Conservation (phyloP, 2,888 invertebrate genomes). For the Andrena fulva region DNA sequence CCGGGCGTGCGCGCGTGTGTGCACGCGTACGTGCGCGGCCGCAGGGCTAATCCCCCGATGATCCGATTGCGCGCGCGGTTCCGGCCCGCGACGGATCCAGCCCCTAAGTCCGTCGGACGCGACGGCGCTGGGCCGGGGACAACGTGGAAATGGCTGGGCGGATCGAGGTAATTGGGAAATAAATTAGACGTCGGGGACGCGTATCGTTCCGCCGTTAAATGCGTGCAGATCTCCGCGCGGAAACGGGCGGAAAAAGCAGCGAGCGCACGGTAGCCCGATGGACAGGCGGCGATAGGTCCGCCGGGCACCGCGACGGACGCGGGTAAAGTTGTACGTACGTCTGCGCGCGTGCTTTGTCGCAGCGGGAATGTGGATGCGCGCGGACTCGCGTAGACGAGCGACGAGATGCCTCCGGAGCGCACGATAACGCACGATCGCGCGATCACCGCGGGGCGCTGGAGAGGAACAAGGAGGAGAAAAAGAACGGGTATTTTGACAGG, state of each 20-base stretch:
- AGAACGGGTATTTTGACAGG: slow-evolving; percentile 79
- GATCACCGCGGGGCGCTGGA: slow-evolving; percentile 74
- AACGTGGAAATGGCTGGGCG: slow-evolving; percentile 13
- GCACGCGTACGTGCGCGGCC: neutral
- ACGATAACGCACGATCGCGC: slow-evolving; percentile 74
- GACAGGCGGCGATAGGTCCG: slow-evolving; percentile 41
- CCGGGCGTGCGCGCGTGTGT: too few relatives aligned
- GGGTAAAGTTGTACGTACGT: slow-evolving; percentile 51
- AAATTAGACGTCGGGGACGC: slow-evolving; percentile 32
- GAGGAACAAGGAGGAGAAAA: slow-evolving; percentile 62
- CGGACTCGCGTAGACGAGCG: neutral
- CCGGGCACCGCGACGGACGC: slow-evolving; percentile 27
- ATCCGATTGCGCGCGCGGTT: slow-evolving; percentile 14
- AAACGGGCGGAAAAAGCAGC: slow-evolving; percentile 20
- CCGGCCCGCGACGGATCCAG: neutral
- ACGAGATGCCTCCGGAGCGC: slow-evolving; percentile 34
- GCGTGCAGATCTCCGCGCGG: slow-evolving; percentile 27
- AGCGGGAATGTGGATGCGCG: neutral
- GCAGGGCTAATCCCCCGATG: slow-evolving; percentile 4
- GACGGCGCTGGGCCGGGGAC: neutral
- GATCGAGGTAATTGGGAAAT: slow-evolving; percentile 39
- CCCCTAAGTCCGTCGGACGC: neutral
- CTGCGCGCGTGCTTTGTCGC: slow-evolving; percentile 34
- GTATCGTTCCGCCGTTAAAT: slow-evolving; percentile 31
- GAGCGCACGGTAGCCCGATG: slow-evolving; percentile 48